Percentiles rank a stretch among this genome's conserved stretches.
phyloP scores from a whole-genome alignment of 2,113 vertebrate genomes.

The Casuarius casuarius region DNA sequence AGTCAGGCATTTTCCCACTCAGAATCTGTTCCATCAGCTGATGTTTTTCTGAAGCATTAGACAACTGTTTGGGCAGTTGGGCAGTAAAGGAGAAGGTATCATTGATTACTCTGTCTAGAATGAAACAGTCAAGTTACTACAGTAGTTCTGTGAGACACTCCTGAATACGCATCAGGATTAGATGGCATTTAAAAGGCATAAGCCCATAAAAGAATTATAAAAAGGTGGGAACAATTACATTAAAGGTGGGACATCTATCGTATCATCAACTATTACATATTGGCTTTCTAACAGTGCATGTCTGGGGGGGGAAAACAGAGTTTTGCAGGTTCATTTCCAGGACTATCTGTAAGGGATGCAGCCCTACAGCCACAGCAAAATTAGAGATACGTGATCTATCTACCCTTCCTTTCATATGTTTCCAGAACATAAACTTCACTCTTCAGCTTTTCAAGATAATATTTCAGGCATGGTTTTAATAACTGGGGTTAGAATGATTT shows the following conservation, averaged over 20 bases:
- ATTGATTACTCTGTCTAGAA: neutral
- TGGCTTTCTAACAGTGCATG: neutral
- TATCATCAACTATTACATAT: neutral
- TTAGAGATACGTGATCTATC: neutral
- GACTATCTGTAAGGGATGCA: neutral
- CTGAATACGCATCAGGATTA: neutral
- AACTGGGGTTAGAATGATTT: neutral
- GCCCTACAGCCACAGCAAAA: neutral
- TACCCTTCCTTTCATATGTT: neutral
- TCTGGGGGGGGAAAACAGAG: neutral
- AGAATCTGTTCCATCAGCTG: slow-evolving; percentile 8
- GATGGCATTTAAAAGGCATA: neutral
- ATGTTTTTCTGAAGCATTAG: neutral
- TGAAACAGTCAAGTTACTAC: neutral
- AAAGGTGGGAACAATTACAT: neutral
- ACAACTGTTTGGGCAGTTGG: neutral
- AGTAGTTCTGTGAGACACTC: neutral
- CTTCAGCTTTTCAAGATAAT: neutral
- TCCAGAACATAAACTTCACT: neutral
- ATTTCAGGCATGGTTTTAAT: neutral
- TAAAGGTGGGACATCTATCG: neutral
- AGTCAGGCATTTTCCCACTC: neutral
- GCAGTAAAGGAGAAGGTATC: neutral
- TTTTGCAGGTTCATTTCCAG: neutral
- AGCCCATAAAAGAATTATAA: neutral